phyloP scores from a whole-genome alignment of 2,113 vertebrate species.

The Parus major region DNA sequence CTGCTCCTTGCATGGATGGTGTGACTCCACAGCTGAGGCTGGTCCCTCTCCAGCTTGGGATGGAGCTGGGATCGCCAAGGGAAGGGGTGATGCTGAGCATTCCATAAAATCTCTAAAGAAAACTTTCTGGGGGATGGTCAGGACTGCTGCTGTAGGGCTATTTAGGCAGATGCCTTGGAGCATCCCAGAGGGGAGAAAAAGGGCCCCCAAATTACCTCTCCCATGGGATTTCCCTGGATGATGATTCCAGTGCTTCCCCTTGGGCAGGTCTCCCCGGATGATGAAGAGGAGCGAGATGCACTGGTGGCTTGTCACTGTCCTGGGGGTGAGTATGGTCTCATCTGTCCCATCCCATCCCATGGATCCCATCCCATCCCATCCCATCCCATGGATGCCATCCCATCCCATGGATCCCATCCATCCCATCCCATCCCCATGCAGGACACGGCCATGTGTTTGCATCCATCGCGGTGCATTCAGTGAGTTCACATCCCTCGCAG shows the following conservation, averaged over 20 bases:
- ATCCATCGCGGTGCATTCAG: fast-evolving
- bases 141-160: not conserved
- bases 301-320: not conserved
- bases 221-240: not conserved
- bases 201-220: not conserved
- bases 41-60: not conserved
- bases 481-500: not conserved
- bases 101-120: not conserved
- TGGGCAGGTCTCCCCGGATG: not conserved
- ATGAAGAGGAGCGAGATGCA: not conserved
- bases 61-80: not conserved
- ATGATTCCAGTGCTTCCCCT: not conserved
- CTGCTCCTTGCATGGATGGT: not conserved
- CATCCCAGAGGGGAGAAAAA: not conserved
- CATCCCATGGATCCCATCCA: too few relatives aligned
- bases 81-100: not conserved
- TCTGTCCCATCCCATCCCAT: too few relatives aligned
- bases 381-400: too few relatives aligned
- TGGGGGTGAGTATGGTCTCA: not conserved
- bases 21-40: not conserved
- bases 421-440: fast-evolving
- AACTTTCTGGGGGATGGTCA: fast-evolving
- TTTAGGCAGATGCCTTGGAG: not conserved
- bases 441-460: not conserved
- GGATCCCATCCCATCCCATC: too few relatives aligned